Conservation (phyloP, 2,113 vertebrate species). For the Pomatostomus ruficeps region DNA sequence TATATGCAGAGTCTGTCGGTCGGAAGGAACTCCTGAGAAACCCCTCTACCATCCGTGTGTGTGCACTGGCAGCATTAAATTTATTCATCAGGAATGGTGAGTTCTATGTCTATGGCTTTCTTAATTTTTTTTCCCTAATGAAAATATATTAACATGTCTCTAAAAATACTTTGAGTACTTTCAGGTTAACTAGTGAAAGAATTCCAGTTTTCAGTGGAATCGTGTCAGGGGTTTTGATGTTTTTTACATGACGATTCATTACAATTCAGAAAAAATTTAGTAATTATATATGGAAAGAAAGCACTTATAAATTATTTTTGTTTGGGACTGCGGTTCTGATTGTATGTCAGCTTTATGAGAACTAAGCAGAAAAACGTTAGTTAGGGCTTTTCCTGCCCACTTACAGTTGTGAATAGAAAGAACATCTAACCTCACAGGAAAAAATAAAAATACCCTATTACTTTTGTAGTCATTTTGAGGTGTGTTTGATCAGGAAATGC, state of each 20-base stretch:
- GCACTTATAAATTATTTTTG: background rate
- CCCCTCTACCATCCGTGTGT: slow-evolving; percentile 97
- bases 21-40: slow-evolving; percentile 96
- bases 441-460: background rate
- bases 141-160: background rate
- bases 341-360: background rate
- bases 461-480: background rate
- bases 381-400: background rate
- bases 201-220: background rate
- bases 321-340: background rate
- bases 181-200: background rate
- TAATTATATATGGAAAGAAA: background rate
- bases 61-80: slow-evolving; percentile 99
- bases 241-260: background rate
- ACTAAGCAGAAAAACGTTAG: background rate
- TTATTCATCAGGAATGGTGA: slow-evolving; percentile 99
- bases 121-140: background rate
- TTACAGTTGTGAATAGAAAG: background rate
- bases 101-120: slow-evolving; percentile 7
- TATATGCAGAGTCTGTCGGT: slow-evolving; percentile 97
- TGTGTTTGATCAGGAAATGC: background rate
- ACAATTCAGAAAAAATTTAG: background rate
- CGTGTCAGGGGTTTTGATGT: rapidly evolving
- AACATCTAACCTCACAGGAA: background rate
- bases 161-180: background rate